Evolutionary conservation across 2,113 vertebrate genomes (phyloP).

Genomic region (Eurystomus gularis): DNA sequence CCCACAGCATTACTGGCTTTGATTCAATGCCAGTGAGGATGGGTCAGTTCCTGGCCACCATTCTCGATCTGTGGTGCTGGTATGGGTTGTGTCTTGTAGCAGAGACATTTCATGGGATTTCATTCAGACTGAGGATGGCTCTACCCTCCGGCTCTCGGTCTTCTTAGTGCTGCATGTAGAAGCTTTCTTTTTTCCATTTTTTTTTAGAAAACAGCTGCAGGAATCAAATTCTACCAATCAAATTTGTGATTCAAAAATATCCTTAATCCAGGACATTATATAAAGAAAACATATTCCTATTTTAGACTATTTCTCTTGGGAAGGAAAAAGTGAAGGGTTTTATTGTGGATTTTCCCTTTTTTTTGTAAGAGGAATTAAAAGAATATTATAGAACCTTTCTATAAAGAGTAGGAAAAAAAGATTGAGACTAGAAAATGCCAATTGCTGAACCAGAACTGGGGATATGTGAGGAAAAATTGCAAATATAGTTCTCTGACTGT

Average conservation of each 20-base stretch:
- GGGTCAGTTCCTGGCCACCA: neutral
- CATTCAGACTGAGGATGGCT: neutral
- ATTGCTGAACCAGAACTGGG: neutral
- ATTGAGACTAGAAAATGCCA: constrained; percentile 12
- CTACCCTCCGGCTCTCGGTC: neutral
- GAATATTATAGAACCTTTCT: neutral
- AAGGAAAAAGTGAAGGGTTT: neutral
- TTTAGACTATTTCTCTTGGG: constrained; percentile 21
- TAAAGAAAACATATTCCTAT: neutral
- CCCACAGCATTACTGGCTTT: neutral
- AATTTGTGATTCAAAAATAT: neutral
- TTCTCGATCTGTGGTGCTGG: neutral
- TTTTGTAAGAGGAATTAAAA: neutral
- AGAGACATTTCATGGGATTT: neutral
- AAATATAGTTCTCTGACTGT: neutral
- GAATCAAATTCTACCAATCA: neutral
- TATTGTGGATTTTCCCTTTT: neutral
- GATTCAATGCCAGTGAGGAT: neutral
- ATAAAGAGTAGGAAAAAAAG: constrained; percentile 12
- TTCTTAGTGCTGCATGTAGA: neutral
- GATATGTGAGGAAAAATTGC: neutral
- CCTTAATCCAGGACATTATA: neutral
- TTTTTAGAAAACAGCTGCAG: neutral
- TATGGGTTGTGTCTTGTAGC: neutral
- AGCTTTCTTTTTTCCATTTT: neutral